phyloP scores from a whole-genome alignment of 2,888 invertebrate genomes.

The Lithophane ornitopus region DNA sequence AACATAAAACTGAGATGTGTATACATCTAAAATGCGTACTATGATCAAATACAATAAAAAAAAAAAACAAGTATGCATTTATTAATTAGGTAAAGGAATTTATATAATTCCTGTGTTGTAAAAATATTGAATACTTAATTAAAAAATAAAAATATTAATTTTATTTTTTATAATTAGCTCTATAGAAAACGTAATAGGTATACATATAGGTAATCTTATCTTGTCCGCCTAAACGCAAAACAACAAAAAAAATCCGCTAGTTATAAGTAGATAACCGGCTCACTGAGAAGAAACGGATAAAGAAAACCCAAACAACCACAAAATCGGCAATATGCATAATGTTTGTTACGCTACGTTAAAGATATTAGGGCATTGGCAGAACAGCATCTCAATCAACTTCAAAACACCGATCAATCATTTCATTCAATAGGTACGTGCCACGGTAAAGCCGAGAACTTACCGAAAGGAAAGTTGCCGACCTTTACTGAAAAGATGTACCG shows the following conservation, averaged over 20 bases:
- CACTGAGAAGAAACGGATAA: background rate
- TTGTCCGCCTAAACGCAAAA: background rate
- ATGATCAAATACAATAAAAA: background rate
- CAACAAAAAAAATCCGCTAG: background rate
- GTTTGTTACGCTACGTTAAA: constrained; percentile 52
- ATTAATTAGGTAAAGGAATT: background rate
- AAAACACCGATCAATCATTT: constrained; percentile 59
- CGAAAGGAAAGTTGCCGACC: constrained; percentile 40
- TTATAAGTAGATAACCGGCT: background rate
- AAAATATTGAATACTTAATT: too few species aligned
- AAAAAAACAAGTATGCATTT: background rate
- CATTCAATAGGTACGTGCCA: constrained; percentile 45
- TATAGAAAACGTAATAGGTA: too few species aligned
- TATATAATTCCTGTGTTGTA: background rate
- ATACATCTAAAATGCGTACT: too few species aligned
- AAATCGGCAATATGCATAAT: constrained; percentile 30
- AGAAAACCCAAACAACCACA: constrained; percentile 3
- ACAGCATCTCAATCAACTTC: constrained; percentile 49
- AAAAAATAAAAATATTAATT: too few species aligned
- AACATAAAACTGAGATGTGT: background rate
- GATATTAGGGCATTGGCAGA: constrained; percentile 40
- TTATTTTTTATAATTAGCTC: too few species aligned
- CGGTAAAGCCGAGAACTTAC: constrained; percentile 49
- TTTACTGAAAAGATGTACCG: constrained; percentile 37
- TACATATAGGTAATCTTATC: background rate